Conservation (phyloP, 1,140 invertebrate species). For the Physella acuta region DNA sequence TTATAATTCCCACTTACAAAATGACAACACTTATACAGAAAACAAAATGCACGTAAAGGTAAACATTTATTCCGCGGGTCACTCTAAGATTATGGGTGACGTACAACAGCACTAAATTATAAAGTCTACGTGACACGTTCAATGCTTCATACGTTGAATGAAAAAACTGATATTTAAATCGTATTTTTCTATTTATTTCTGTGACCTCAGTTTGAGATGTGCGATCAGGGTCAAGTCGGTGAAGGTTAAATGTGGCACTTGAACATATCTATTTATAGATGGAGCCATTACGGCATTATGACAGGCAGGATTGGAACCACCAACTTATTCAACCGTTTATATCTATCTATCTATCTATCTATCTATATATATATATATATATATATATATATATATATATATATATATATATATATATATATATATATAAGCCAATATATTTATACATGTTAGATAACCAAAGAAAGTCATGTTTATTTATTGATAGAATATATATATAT, state of each 20-base stretch:
- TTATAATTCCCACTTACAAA: neutral
- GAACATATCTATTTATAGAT: conserved; percentile 3
- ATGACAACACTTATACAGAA: neutral
- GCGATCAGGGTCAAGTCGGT: too few species aligned
- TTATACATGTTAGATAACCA: too few species aligned
- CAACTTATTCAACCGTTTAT: neutral
- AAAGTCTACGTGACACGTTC: neutral
- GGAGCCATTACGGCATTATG: neutral
- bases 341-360: too few species aligned
- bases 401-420: neutral
- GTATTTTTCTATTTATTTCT: neutral
- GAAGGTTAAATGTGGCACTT: too few species aligned
- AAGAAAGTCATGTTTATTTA: neutral
- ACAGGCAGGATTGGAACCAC: too few species aligned
- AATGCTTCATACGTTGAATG: neutral
- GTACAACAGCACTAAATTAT: neutral
- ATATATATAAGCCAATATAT: conserved; percentile 1
- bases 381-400: neutral
- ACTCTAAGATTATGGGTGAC: neutral
- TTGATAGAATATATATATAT: neutral
- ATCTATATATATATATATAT: too few species aligned
- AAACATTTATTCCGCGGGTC: neutral
- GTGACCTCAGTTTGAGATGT: neutral
- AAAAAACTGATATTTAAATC: neutral
- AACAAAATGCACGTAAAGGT: neutral